Evolutionary conservation across 2,888 invertebrate species (phyloP).

Genomic region (Stenolophus ochropezus): DNA sequence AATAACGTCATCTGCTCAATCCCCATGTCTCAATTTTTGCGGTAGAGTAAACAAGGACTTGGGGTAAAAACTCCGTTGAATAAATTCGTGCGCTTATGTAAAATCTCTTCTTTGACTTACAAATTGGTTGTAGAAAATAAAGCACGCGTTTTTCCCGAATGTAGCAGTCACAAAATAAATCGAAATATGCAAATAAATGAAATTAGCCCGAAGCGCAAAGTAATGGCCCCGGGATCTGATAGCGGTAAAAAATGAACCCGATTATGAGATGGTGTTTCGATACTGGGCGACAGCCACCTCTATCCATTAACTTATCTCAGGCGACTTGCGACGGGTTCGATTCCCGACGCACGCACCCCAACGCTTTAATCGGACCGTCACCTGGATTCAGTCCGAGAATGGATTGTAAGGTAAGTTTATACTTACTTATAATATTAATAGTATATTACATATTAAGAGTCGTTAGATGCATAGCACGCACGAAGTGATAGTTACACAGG

Average conservation of each 20-base stretch:
- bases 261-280: conserved; percentile 37
- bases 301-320: conserved; percentile 28
- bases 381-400: no score
- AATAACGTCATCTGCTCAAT: neutral
- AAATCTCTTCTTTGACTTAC: conserved; percentile 9
- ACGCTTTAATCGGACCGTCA: no score
- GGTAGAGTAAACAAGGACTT: neutral
- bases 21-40: neutral
- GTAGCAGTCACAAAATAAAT: conserved; percentile 34
- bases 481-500: no score
- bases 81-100: conserved; percentile 13
- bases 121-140: conserved; percentile 13
- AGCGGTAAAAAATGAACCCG: conserved; percentile 31
- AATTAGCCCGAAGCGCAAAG: conserved; percentile 27
- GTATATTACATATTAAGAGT: no score
- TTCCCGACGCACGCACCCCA: no score
- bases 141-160: conserved; percentile 25
- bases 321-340: no score
- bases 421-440: no score
- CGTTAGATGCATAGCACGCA: no score
- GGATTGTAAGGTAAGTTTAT: no score
- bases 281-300: conserved; percentile 14
- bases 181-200: conserved; percentile 33
- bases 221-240: conserved; percentile 5
- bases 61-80: neutral